Evolutionary conservation across 2,113 vertebrate genomes (phyloP), one percentile per base, ranked within the genome.

Genomic region (Bucco capensis): DNA sequence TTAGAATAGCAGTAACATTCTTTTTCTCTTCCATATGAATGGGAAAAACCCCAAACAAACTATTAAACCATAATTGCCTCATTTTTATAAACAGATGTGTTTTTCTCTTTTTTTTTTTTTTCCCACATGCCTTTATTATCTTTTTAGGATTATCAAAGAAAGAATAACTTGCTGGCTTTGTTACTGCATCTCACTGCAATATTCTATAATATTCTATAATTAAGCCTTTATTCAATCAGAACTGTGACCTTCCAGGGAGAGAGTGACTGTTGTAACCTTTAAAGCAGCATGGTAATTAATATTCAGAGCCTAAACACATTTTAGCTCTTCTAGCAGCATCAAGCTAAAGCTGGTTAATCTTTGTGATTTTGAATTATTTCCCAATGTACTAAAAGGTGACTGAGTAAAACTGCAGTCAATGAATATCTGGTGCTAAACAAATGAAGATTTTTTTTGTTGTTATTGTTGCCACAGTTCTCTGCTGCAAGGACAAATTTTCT

Each of bases 341-440:
- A 77, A 46, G 18, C 6, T 78, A 83, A 89, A 83, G 31, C 49
- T 66, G 35, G 47, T 83, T 86, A 53, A 76, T 58, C 33, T 81
- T 69, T 16, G 12, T 47, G 12, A 86, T 72, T 93, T 77, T 90
- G 60, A 90, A 56, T 91, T 91, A 25, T 58, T 93, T 91, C 69
- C 51, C 83, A 67, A 82, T 42, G 10, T 57, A 62, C 35, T 60
- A 49, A 77, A 90, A 93, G 33, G 60, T 90, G 53, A 87, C 70
- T 54, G 50, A 75, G 46, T 90, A 80, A 88, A 92, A 88, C 16
- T 38, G 25, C 12, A 72, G 67, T 76, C 57, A 86, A 12, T 27
- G n/a, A 54, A 49, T 69, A 81, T 61, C 61, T 91, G 51, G 90
- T 83, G 25, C 81, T 89, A 56, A 74, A 89, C 56, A 91, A 88